Evolutionary conservation across 2,888 invertebrate genomes (phyloP).

Genomic region (Monopis laevigella): DNA sequence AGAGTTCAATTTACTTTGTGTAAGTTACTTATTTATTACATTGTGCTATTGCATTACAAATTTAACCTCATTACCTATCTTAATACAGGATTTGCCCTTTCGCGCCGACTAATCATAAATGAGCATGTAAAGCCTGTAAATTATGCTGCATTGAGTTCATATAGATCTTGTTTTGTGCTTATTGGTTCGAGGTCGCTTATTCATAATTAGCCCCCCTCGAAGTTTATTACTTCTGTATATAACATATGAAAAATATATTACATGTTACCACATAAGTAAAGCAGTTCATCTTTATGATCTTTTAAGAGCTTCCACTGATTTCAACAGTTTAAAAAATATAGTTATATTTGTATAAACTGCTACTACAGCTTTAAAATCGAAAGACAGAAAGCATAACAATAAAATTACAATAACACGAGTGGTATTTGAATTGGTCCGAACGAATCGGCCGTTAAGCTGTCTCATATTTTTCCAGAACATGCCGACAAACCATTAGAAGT

Average conservation of each 20-base stretch:
- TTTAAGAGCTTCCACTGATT: not conserved
- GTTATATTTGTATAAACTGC: not conserved
- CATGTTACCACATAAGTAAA: not conserved
- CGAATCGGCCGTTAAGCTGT: conserved; percentile 2
- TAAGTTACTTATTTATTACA: conserved; percentile 26
- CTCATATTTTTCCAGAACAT: not conserved
- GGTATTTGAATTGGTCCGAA: conserved; percentile 1
- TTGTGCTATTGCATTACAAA: conserved; percentile 34
- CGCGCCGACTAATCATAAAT: conserved; percentile 67
- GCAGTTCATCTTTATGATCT: not conserved
- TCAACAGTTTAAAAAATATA: no score
- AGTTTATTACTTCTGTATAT: conserved; percentile 62
- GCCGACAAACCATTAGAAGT: conserved; percentile 6
- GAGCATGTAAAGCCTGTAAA: conserved; percentile 66
- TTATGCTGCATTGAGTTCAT: conserved; percentile 63
- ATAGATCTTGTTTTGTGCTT: conserved; percentile 52
- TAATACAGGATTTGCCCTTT: conserved; percentile 68
- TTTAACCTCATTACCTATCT: conserved; percentile 69
- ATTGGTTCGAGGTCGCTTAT: conserved; percentile 49
- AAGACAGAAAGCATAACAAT: not conserved
- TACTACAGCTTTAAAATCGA: not conserved
- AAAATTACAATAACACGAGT: not conserved
- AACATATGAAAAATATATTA: conserved; percentile 30
- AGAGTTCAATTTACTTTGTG: conserved; percentile 39
- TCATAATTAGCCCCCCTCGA: conserved; percentile 65